A percentile compares a stretch with the other conserved stretches of the same genome.
These are phyloP conservation scores for Zaprionus taronus DNA, from an alignment of 1,140 invertebrate species.

Conservation along the genomic window DNA sequence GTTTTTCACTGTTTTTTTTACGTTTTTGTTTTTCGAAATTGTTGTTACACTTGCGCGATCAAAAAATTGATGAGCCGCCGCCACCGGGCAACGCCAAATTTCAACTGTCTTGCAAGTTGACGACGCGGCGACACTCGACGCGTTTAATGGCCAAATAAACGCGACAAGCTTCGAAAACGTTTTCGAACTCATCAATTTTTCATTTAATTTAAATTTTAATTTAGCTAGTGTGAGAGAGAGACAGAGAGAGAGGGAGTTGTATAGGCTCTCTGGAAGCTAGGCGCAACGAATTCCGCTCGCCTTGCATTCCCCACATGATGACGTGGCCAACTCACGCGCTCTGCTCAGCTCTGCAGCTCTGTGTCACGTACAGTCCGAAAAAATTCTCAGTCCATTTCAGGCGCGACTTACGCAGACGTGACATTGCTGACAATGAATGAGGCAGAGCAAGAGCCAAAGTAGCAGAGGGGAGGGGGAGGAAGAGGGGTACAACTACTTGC, in stretches of 20 bases:
- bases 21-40: background rate
- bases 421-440: slow-evolving; percentile 39
- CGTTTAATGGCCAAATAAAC: slow-evolving; percentile 66
- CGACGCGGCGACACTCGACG: slow-evolving; percentile 57
- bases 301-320: slow-evolving; percentile 73
- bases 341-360: slow-evolving; percentile 22
- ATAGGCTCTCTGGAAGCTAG: background rate
- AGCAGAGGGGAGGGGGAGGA: background rate
- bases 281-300: slow-evolving; percentile 70
- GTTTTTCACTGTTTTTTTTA: background rate
- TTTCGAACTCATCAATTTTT: slow-evolving; percentile 74
- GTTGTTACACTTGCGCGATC: slow-evolving; percentile 33
- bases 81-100: slow-evolving; percentile 68
- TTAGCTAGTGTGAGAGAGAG: slow-evolving; percentile 42
- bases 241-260: slow-evolving; percentile 4
- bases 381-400: slow-evolving; percentile 3
- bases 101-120: slow-evolving; percentile 66
- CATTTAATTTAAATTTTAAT: slow-evolving; percentile 77
- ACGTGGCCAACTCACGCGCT: slow-evolving; percentile 50
- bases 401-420: slow-evolving; percentile 44
- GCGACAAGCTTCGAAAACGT: slow-evolving; percentile 46
- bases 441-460: background rate
- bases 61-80: slow-evolving; percentile 52
- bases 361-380: slow-evolving; percentile 44
- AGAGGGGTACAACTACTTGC: background rate